Conservation (phyloP, 2,797 vertebrate genomes). For the Aythya fuligula region DNA sequence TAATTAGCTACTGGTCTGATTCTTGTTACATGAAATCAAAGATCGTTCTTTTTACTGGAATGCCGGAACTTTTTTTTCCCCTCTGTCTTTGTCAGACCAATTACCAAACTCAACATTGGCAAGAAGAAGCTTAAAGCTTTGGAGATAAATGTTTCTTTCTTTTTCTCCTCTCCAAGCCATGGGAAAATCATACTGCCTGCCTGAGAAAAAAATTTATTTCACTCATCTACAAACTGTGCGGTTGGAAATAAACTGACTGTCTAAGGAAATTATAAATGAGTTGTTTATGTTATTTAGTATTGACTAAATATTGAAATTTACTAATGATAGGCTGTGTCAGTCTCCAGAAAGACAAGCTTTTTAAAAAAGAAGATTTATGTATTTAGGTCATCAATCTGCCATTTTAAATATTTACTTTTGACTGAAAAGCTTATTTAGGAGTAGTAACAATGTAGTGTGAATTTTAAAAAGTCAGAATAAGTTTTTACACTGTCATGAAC, state of each 20-base stretch:
- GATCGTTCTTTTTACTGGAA: background rate
- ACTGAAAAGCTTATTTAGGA: background rate
- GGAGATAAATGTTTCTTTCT: background rate
- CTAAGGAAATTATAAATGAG: background rate
- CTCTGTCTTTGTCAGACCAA: background rate
- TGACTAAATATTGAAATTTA: slow-evolving; percentile 2
- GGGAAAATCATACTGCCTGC: background rate
- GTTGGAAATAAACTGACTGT: background rate
- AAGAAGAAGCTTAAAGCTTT: background rate
- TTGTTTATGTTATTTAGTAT: background rate
- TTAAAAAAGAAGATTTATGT: background rate
- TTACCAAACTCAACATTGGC: background rate
- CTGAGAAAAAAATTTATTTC: background rate
- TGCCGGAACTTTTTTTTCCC: background rate
- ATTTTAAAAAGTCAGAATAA: background rate
- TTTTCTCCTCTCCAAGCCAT: background rate
- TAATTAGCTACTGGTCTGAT: background rate
- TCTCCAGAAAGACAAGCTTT: background rate
- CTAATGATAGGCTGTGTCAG: background rate
- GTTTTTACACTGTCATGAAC: background rate
- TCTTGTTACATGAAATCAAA: background rate
- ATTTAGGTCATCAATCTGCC: background rate
- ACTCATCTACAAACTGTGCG: background rate
- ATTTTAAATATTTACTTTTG: slow-evolving; percentile 13
- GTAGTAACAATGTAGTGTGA: background rate